Conservation (phyloP, 2,797 vertebrate genomes). For the Esox masquinongy region DNA sequence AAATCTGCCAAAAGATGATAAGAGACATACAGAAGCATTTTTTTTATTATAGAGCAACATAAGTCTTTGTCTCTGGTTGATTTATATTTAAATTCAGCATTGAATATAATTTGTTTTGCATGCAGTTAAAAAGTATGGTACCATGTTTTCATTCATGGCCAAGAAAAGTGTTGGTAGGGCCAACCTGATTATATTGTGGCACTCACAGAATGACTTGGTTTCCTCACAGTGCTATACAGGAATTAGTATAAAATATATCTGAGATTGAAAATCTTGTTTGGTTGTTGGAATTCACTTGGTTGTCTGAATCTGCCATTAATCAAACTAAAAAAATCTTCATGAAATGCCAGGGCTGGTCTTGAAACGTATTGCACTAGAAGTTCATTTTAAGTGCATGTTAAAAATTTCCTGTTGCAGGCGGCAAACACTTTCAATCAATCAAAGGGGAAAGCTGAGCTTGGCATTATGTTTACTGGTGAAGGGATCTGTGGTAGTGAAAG, state of each 20-base stretch:
- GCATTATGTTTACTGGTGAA: conserved; percentile 11
- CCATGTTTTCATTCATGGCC: conserved; percentile 14
- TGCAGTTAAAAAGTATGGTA: conserved; percentile 3
- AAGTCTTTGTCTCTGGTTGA: neutral
- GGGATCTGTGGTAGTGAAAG: conserved; percentile 25
- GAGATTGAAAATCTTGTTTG: too few species aligned
- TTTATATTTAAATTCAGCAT: neutral
- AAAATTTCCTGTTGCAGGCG: too few species aligned
- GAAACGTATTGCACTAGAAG: neutral
- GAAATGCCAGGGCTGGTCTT: neutral
- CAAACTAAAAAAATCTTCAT: neutral
- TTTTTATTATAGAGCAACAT: neutral
- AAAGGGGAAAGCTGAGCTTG: neutral
- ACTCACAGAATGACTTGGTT: neutral
- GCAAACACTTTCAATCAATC: neutral
- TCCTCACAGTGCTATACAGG: neutral
- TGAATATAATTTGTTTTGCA: neutral
- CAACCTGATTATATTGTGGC: conserved; percentile 2
- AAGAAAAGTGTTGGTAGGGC: conserved; percentile 15
- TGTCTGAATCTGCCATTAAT: neutral
- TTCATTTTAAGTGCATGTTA: too few species aligned
- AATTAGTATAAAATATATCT: neutral
- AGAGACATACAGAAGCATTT: neutral
- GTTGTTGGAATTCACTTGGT: neutral
- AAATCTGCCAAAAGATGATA: neutral